These are phyloP conservation scores for Antennarius maculatus DNA, from an alignment of 2,797 vertebrate genomes.

Conservation along the genomic window DNA sequence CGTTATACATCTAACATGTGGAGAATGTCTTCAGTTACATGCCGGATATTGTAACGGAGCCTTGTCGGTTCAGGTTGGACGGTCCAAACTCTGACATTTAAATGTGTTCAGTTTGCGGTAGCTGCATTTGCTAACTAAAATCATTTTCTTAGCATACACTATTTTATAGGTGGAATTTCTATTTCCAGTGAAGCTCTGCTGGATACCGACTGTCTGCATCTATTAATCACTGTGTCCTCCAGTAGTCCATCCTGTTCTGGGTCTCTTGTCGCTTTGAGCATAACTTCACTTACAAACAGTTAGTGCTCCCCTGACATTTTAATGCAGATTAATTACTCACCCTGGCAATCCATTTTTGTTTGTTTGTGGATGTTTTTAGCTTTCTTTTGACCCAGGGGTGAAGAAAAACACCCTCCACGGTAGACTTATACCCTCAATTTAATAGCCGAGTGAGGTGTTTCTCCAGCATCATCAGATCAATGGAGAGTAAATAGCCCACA, in stretches of 20 bases:
- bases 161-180: slow-evolving; percentile 9
- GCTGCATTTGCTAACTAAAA: background rate
- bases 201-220: slow-evolving; percentile 37
- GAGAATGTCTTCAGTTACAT: background rate
- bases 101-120: background rate
- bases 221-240: slow-evolving; percentile 60
- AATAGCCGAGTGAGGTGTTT: slow-evolving; percentile 98
- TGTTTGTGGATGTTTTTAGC: slow-evolving; percentile 87
- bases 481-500: slow-evolving; percentile 99
- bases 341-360: slow-evolving; percentile 86
- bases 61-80: background rate
- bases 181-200: slow-evolving; percentile 4
- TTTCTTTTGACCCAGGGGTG: slow-evolving; percentile 87
- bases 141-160: background rate
- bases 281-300: slow-evolving; percentile 66
- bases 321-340: slow-evolving; percentile 87
- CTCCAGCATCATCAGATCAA: slow-evolving; percentile 99
- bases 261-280: slow-evolving; percentile 64
- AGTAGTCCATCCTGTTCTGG: slow-evolving; percentile 50
- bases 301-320: slow-evolving; percentile 77
- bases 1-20: background rate
- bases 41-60: background rate
- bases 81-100: slow-evolving; percentile 1
- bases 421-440: slow-evolving; percentile 98
- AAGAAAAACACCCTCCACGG: slow-evolving; percentile 78